phyloP scores from a whole-genome alignment of 1,140 invertebrate genomes.

The Fopius arisanus region DNA sequence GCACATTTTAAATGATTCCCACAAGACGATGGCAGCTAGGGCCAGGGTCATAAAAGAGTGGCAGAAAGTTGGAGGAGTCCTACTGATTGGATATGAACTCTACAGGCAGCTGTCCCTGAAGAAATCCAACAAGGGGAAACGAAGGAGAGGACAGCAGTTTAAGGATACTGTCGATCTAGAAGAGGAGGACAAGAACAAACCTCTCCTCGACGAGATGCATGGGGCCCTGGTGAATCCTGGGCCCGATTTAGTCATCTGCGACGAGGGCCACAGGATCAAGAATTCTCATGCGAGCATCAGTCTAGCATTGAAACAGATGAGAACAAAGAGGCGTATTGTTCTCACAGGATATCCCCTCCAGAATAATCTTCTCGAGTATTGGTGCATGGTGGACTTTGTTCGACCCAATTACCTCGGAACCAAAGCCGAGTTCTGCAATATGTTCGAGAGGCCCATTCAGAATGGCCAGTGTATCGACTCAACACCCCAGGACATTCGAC shows the following conservation, averaged over 20 bases:
- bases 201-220: slow-evolving; percentile 86
- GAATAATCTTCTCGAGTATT: slow-evolving; percentile 95
- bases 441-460: slow-evolving; percentile 95
- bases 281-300: slow-evolving; percentile 94
- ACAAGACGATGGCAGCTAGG: slow-evolving; percentile 88
- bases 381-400: slow-evolving; percentile 97
- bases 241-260: slow-evolving; percentile 94
- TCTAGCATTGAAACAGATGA: slow-evolving; percentile 89
- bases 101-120: slow-evolving; percentile 88
- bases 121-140: slow-evolving; percentile 65
- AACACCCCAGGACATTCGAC: slow-evolving; percentile 85
- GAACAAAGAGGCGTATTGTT: slow-evolving; percentile 88
- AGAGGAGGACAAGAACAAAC: slow-evolving; percentile 84
- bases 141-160: slow-evolving; percentile 58
- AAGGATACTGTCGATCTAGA: slow-evolving; percentile 65
- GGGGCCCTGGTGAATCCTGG: slow-evolving; percentile 88
- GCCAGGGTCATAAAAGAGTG: slow-evolving; percentile 84
- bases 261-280: slow-evolving; percentile 96
- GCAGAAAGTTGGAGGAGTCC: slow-evolving; percentile 87
- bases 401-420: slow-evolving; percentile 91
- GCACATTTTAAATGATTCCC: slow-evolving; percentile 91
- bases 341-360: slow-evolving; percentile 96
- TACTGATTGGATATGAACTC: slow-evolving; percentile 98
- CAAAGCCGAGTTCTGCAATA: slow-evolving; percentile 93
- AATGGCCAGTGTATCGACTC: slow-evolving; percentile 95